Evolutionary conservation across 2,113 vertebrate species (phyloP).

Genomic region (Hirundichthys speculiger): DNA sequence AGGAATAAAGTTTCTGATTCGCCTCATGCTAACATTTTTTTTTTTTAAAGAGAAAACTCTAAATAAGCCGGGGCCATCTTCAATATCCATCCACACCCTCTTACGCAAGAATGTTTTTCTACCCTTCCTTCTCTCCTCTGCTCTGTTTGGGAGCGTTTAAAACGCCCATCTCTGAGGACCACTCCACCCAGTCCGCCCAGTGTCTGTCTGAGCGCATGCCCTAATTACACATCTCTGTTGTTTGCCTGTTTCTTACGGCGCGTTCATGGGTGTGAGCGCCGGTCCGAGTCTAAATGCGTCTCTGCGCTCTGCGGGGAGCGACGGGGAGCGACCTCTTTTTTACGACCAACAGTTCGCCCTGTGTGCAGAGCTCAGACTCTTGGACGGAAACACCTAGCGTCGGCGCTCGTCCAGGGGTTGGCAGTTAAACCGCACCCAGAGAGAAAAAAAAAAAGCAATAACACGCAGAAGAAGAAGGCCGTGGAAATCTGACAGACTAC

Average conservation of each 20-base stretch:
- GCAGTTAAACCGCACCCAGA: constrained; percentile 68
- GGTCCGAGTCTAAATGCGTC: constrained; percentile 19
- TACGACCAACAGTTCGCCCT: constrained; percentile 49
- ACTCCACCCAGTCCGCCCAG: constrained; percentile 52
- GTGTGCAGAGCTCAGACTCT: constrained; percentile 43
- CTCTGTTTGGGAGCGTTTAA: constrained; percentile 46
- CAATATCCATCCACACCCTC: constrained; percentile 73
- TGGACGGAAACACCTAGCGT: constrained; percentile 62
- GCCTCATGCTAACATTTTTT: constrained; percentile 13
- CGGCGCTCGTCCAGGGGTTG: constrained; percentile 58
- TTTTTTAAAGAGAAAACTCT: background rate
- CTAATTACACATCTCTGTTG: constrained; percentile 53
- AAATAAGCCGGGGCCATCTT: constrained; percentile 48
- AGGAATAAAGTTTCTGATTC: background rate
- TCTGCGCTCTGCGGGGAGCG: constrained; percentile 56
- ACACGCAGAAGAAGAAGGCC: constrained; percentile 30
- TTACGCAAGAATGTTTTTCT: constrained; percentile 71
- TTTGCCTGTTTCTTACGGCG: constrained; percentile 22
- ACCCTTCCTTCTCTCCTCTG: constrained; percentile 52
- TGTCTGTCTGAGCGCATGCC: constrained; percentile 46
- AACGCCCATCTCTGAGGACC: constrained; percentile 72
- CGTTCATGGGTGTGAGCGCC: constrained; percentile 36
- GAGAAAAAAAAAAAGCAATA: constrained; percentile 63
- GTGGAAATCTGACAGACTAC: constrained; percentile 26
- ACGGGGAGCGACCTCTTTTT: constrained; percentile 53